Base-by-base conservation (phyloP, 2,888 invertebrate species). In the Dioctria linearis region DNA sequence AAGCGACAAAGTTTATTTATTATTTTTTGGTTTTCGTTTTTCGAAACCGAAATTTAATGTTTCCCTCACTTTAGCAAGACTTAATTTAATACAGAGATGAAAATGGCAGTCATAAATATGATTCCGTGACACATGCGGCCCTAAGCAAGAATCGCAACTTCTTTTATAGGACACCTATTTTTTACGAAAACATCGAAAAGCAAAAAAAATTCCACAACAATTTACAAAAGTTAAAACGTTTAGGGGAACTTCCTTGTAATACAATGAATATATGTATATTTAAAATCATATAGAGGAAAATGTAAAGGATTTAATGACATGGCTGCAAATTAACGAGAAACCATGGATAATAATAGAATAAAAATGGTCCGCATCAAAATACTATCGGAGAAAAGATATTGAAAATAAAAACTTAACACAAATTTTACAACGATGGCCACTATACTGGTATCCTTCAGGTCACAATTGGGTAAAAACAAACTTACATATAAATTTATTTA, bases 131-230 rank as follows among this genome's bases (percentile, higher is more conserved):
- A n/a, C n/a, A n/a, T n/a, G n/a, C n/a, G n/a, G n/a, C n/a, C n/a
- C n/a, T n/a, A n/a, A n/a, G n/a, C n/a, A n/a, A n/a, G n/a, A n/a
- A n/a, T n/a, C n/a, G n/a, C n/a, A n/a, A n/a, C n/a, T n/a, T n/a
- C n/a, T n/a, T n/a, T n/a, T n/a, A n/a, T n/a, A 13, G 61, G 61
- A 61, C 13, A 25, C 13, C 25, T 61, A 5, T 61, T 61, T 3
- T 61, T 13, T 61, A 61, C 61, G n/a, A n/a, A n/a, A n/a, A n/a
- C n/a, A n/a, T n/a, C n/a, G n/a, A n/a, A n/a, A n/a, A n/a, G n/a
- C n/a, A n/a, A n/a, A n/a, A n/a, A 13, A 61, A 61, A 13, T 61
- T 61, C 13, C 61, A 61, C 61, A 61, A 61, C 37, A 3, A 13
- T 13, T 13, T 61, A 37, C 6, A 61, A 5, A 5, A 61, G 13